phyloP scores from a whole-genome alignment of 2,888 invertebrate genomes.

The Melikaiella ostensackeni region DNA sequence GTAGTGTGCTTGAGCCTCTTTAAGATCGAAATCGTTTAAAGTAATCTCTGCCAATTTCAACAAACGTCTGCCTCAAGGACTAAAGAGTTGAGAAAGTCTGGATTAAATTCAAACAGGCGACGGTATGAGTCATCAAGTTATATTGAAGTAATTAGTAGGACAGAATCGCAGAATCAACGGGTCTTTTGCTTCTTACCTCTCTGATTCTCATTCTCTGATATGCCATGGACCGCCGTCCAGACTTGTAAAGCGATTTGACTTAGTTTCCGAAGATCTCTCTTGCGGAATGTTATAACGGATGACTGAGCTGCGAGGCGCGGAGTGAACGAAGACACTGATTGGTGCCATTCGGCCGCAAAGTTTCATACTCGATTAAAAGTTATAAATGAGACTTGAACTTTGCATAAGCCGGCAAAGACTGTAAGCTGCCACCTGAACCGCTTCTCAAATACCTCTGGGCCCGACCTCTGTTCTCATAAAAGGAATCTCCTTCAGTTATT shows the following conservation, averaged over 20 bases:
- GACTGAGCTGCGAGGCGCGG: constrained; percentile 52
- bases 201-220: neutral
- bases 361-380: constrained; percentile 73
- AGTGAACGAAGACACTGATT: constrained; percentile 58
- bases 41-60: neutral
- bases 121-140: neutral
- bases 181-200: neutral
- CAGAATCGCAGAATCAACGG: neutral
- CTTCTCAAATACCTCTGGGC: neutral
- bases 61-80: neutral
- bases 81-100: neutral
- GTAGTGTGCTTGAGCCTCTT: neutral
- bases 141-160: constrained; percentile 10
- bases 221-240: neutral
- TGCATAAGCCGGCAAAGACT: constrained; percentile 43
- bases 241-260: constrained; percentile 47
- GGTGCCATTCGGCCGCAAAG: constrained; percentile 62
- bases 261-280: constrained; percentile 53
- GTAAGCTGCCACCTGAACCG: neutral
- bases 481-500: neutral
- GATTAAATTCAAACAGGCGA: neutral
- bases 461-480: neutral
- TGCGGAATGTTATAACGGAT: constrained; percentile 57
- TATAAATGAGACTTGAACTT: constrained; percentile 68
- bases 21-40: neutral